These are phyloP conservation scores for Cheilosia scutellata DNA, from an alignment of 2,888 invertebrate species.

Conservation along the genomic window DNA sequence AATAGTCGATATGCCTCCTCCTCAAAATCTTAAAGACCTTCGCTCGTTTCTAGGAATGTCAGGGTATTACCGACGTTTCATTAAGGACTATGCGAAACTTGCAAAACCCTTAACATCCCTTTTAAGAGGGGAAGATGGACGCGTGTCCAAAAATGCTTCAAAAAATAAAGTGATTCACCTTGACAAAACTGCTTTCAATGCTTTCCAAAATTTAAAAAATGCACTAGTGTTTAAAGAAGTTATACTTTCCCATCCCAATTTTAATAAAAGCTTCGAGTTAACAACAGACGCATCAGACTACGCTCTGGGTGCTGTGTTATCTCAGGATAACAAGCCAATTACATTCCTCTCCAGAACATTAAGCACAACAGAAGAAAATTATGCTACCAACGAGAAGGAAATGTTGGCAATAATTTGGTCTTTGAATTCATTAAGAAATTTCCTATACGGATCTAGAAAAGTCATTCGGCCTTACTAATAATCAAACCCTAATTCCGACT, in stretches of 20 bases:
- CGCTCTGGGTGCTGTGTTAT: slow-evolving; percentile 37
- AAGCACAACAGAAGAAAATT: slow-evolving; percentile 28
- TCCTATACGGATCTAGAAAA: not conserved
- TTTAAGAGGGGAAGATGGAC: slow-evolving; percentile 56
- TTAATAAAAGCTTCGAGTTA: slow-evolving; percentile 23
- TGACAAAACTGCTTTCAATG: slow-evolving; percentile 9
- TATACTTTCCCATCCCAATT: slow-evolving; percentile 22
- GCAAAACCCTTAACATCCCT: slow-evolving; percentile 66
- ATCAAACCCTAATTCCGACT: too few species aligned
- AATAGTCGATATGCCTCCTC: slow-evolving; percentile 67
- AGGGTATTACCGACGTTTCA: slow-evolving; percentile 66
- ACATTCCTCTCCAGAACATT: slow-evolving; percentile 45
- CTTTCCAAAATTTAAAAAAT: slow-evolving; percentile 41
- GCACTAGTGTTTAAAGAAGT: slow-evolving; percentile 18
- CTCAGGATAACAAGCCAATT: slow-evolving; percentile 31
- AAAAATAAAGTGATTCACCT: slow-evolving; percentile 10
- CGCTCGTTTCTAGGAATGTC: slow-evolving; percentile 69
- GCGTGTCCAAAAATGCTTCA: slow-evolving; percentile 28
- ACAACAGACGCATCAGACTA: slow-evolving; percentile 52
- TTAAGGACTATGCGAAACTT: not conserved
- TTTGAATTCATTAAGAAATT: too few species aligned
- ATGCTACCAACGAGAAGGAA: slow-evolving; percentile 38
- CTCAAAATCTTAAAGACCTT: slow-evolving; percentile 64
- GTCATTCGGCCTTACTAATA: too few species aligned
- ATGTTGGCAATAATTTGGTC: slow-evolving; percentile 29